Conservation (phyloP, 2,888 invertebrate genomes). For the Pecten maximus region DNA sequence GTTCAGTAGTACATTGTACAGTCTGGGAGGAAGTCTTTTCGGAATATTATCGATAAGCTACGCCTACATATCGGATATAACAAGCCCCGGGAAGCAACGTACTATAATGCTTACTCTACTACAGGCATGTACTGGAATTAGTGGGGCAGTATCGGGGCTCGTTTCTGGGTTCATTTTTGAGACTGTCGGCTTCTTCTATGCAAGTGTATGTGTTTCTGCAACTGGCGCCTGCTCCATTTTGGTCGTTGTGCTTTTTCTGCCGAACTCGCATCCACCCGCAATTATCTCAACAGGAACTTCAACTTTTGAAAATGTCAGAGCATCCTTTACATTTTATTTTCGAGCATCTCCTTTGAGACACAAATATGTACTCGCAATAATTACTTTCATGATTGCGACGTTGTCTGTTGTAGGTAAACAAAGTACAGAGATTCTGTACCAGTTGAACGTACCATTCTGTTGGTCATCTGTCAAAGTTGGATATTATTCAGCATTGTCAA, state of each 20-base stretch:
- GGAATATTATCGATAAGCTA: constrained; percentile 46
- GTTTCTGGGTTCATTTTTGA: constrained; percentile 58
- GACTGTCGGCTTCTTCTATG: constrained; percentile 45
- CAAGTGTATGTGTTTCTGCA: constrained; percentile 42
- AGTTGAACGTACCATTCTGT: constrained; percentile 38
- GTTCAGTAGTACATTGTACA: constrained; percentile 55
- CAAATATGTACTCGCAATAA: constrained; percentile 53
- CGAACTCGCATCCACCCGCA: constrained; percentile 52
- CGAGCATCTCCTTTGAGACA: constrained; percentile 49
- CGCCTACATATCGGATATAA: constrained; percentile 59
- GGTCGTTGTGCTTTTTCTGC: constrained; percentile 50
- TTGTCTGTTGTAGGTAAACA: constrained; percentile 48
- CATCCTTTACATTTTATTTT: constrained; percentile 55
- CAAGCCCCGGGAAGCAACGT: constrained; percentile 55
- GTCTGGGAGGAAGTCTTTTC: constrained; percentile 52
- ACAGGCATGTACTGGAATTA: constrained; percentile 54
- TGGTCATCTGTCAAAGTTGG: constrained; percentile 42
- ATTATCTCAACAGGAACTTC: constrained; percentile 41
- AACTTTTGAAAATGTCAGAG: constrained; percentile 50
- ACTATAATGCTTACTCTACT: constrained; percentile 57
- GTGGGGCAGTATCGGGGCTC: constrained; percentile 48
- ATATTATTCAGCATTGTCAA: constrained; percentile 41
- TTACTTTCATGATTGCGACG: constrained; percentile 50
- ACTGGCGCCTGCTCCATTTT: constrained; percentile 43
- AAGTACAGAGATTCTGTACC: constrained; percentile 7